Percentiles rank a stretch among this genome's conserved stretches.
These are phyloP conservation scores for Megaleporinus macrocephalus DNA, from an alignment of 2,113 vertebrate genomes.

Conservation along the genomic window DNA sequence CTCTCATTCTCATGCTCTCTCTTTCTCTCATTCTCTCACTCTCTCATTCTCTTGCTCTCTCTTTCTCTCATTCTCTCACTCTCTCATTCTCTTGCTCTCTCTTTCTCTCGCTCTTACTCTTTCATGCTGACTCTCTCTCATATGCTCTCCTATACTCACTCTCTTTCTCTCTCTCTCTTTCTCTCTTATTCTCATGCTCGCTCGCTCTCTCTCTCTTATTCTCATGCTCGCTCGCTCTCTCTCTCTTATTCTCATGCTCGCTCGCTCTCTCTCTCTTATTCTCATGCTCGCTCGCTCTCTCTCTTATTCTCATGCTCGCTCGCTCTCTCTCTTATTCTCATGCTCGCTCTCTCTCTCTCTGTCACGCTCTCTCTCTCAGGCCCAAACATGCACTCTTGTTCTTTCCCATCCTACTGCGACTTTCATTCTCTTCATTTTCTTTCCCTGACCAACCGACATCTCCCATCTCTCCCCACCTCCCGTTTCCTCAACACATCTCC, in stretches of 20 bases:
- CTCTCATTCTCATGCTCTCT: background rate
- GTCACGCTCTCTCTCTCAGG: background rate
- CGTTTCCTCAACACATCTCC: background rate
- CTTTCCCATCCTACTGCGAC: background rate
- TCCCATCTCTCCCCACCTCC: background rate
- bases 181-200: too few species aligned
- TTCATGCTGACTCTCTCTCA: too few species aligned
- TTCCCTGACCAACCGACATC: background rate
- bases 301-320: too few species aligned
- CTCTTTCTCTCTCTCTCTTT: background rate
- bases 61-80: background rate
- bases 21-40: background rate
- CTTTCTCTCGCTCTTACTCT: background rate
- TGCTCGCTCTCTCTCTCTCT: background rate
- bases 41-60: background rate
- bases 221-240: background rate
- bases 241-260: background rate
- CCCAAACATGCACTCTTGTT: background rate
- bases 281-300: too few species aligned
- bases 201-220: background rate
- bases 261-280: background rate
- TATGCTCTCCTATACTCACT: too few species aligned
- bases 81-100: background rate
- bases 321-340: background rate
- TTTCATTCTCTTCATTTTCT: background rate